Evolutionary conservation across 2,113 vertebrate species (phyloP).

Genomic region (Leptosomus discolor): DNA sequence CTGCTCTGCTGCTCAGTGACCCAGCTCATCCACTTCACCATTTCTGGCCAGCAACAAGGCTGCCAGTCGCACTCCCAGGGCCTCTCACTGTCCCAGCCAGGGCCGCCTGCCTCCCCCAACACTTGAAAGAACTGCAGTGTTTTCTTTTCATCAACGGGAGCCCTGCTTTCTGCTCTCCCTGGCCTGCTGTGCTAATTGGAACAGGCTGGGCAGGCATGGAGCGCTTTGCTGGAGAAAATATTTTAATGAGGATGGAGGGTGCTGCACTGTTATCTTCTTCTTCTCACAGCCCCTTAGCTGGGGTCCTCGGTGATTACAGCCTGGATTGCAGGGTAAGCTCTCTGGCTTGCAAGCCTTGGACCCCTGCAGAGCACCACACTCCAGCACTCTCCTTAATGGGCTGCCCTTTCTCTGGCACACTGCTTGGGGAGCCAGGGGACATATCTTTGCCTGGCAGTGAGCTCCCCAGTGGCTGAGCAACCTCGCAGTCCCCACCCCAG

Average conservation of each 20-base stretch:
- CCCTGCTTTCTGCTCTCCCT: not conserved
- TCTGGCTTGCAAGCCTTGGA: not conserved
- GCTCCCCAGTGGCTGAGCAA: not conserved
- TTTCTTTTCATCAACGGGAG: constrained; percentile 47
- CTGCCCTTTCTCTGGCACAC: not conserved
- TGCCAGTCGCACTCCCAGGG: not conserved
- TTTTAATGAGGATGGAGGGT: constrained; percentile 46
- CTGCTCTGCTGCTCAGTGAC: not conserved
- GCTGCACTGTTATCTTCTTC: not conserved
- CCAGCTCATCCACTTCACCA: accelerated
- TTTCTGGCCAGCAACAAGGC: not conserved
- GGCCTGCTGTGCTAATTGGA: constrained; percentile 5
- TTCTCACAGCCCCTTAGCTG: not conserved
- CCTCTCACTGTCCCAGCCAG: not conserved
- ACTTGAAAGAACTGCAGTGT: not conserved
- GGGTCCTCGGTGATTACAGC: not conserved
- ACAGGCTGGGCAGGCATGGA: constrained; percentile 2
- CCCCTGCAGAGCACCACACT: not conserved
- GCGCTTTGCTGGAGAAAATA: not conserved
- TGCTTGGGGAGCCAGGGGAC: not conserved
- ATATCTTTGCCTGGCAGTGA: accelerated
- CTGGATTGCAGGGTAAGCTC: not conserved
- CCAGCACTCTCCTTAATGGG: not conserved
- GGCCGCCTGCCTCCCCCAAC: not conserved
- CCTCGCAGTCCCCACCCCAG: accelerated